Evolutionary conservation across 2,113 vertebrate genomes (phyloP).

Genomic region (Nothoprocta perdicaria): DNA sequence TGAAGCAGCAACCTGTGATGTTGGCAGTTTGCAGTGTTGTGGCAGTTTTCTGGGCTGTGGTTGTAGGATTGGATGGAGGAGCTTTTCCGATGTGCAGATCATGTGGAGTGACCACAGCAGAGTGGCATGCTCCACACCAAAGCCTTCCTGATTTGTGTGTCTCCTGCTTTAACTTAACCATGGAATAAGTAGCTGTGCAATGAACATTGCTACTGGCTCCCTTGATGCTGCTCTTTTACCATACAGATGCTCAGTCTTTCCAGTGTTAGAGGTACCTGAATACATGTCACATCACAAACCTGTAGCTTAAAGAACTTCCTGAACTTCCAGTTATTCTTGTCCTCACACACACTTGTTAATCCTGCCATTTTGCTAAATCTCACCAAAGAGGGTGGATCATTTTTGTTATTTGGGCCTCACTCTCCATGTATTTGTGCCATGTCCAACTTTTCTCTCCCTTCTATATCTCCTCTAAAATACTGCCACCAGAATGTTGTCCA

Average conservation of each 20-base stretch:
- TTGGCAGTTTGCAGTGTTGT: not conserved
- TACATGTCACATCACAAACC: not conserved
- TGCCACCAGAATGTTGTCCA: not conserved
- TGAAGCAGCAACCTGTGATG: not conserved
- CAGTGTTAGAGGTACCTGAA: not conserved
- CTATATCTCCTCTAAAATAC: not conserved
- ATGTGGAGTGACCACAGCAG: not conserved
- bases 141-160: not conserved
- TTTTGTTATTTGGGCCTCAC: not conserved
- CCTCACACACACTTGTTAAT: not conserved
- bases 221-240: not conserved
- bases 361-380: not conserved
- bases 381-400: not conserved
- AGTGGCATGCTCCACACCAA: not conserved
- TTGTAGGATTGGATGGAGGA: not conserved
- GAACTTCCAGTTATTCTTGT: not conserved
- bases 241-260: not conserved
- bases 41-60: not conserved
- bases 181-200: not conserved
- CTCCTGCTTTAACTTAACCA: not conserved
- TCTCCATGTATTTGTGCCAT: not conserved
- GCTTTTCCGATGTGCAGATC: not conserved
- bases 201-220: not conserved
- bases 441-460: not conserved
- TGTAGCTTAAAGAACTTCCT: not conserved